Conservation (phyloP, 2,888 invertebrate genomes). For the Callyntrura guangdongensis region DNA sequence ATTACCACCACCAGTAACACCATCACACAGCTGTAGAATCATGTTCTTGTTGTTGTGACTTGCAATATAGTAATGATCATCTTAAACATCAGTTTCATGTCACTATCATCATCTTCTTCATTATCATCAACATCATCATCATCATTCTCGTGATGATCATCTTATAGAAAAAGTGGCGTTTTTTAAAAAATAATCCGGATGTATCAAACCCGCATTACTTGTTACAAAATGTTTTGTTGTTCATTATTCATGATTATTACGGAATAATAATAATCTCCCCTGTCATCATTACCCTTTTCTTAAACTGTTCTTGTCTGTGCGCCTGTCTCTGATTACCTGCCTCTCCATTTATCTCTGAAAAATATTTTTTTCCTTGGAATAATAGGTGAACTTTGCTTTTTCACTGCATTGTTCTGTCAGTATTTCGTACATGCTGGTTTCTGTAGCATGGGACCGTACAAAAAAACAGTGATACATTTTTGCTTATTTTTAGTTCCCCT, state of each 20-base stretch:
- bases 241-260: constrained; percentile 37
- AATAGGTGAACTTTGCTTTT: constrained; percentile 17
- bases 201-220: neutral
- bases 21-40: neutral
- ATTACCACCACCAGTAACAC: too few relatives aligned
- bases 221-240: constrained; percentile 6
- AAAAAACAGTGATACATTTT: too few relatives aligned
- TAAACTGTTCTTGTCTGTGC: neutral
- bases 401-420: constrained; percentile 49
- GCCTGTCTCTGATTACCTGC: neutral
- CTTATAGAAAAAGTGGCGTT: neutral
- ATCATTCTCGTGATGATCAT: neutral
- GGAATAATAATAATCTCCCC: constrained; percentile 37
- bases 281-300: constrained; percentile 14
- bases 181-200: neutral
- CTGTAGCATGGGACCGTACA: too few relatives aligned
- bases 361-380: constrained; percentile 1
- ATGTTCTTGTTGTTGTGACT: constrained; percentile 3
- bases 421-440: neutral
- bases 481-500: too few relatives aligned
- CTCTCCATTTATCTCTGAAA: neutral
- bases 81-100: neutral
- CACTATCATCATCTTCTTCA: neutral
- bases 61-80: neutral
- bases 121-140: neutral